Base-by-base conservation (phyloP, 2,113 vertebrate species). In the Bombycilla garrulus region DNA sequence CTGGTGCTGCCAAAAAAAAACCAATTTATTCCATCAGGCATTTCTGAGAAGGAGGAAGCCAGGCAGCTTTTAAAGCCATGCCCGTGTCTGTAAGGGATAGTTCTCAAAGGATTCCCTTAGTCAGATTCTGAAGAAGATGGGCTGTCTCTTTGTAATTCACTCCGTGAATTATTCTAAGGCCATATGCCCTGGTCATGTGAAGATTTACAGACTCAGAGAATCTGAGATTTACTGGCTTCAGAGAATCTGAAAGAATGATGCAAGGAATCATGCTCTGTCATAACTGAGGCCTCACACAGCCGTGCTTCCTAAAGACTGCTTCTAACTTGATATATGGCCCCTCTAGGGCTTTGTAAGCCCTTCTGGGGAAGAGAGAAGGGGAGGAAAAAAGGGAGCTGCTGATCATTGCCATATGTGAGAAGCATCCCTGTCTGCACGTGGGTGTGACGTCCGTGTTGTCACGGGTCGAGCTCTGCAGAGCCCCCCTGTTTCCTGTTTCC, bases 401-500 rank as follows among this genome's bases (percentile, higher is more conserved):
- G 92, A 95, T 79, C 44, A 38, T 54, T 91, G 78, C 92, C 42
- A 78, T 62, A 24, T 95, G 92, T 78, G 81, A 94, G 85, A 74
- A 87, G 79, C 79, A 82, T 92, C 86, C 61, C 88, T 62, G 47
- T 67, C 73, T 88, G 77, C 91, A 66, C 7, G 0, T 88, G 87
- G 88, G 69, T 96, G 94, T 97, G 96, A 96, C 61, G 82, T 97
- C 76, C 24, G 7, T 79, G 72, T 81, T 97, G 95, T 97, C 84
- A 15, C 74, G 74, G 62, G 77, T 92, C 26, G 40, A 76, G 82
- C 88, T 90, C 90, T 95, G 92, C 65, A 44, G n/a, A 90, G 45
- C 72, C 88, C 84, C 91, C 79, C 70, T 36, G 33, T 97, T 97
- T 97, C 97, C 97, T 97, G 95, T 97, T 97, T 96, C 80, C 95